Conservation (phyloP, 2,113 vertebrate species). For the Piaya cayana region DNA sequence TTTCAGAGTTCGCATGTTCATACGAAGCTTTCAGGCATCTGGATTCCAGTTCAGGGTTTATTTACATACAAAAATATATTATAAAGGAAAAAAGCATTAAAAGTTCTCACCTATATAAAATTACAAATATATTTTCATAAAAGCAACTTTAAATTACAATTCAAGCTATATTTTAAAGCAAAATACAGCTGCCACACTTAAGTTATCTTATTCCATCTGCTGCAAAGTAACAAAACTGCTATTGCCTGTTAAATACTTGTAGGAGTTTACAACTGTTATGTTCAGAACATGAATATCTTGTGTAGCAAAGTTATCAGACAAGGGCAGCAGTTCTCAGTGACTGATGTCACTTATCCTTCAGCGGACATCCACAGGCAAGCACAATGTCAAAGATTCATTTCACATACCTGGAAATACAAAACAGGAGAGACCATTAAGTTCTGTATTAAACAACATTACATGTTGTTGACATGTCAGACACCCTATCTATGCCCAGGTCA, state of each 20-base stretch:
- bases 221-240: slow-evolving; percentile 19
- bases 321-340: slow-evolving; percentile 15
- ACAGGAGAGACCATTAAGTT: neutral
- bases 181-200: slow-evolving; percentile 65
- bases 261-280: neutral
- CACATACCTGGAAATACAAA: slow-evolving; percentile 73
- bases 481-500: neutral
- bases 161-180: slow-evolving; percentile 76
- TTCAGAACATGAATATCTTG: neutral
- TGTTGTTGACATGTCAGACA: neutral
- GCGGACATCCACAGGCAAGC: neutral
- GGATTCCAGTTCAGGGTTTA: slow-evolving; percentile 72
- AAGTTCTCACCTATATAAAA: slow-evolving; percentile 88
- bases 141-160: slow-evolving; percentile 88
- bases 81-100: slow-evolving; percentile 81
- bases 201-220: slow-evolving; percentile 40
- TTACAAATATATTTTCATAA: slow-evolving; percentile 88
- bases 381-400: neutral
- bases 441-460: neutral
- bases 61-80: slow-evolving; percentile 98
- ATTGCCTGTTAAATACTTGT: slow-evolving; percentile 20
- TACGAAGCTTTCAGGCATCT: slow-evolving; percentile 13
- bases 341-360: neutral
- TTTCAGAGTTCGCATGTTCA: neutral
- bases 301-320: neutral